A percentile compares a stretch with the other conserved stretches of the same genome.
Evolutionary conservation across 1,140 invertebrate species (phyloP).

Genomic region (Cecropterus lyciades): DNA sequence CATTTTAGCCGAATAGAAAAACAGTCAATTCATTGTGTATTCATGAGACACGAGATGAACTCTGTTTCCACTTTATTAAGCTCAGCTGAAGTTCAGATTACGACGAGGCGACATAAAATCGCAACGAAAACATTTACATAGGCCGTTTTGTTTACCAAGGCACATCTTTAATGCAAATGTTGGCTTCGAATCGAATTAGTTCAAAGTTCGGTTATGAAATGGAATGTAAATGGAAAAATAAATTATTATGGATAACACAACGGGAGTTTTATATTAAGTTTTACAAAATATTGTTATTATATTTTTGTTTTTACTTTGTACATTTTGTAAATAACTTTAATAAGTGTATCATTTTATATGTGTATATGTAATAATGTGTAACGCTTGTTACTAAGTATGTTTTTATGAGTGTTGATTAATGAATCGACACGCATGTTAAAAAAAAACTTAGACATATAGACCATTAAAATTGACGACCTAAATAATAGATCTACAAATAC

Average conservation of each 20-base stretch:
- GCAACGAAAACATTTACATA: conserved; percentile 20
- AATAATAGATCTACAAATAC: no score
- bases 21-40: conserved; percentile 28
- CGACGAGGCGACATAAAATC: conserved; percentile 19
- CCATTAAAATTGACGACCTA: no score
- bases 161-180: conserved; percentile 21
- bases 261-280: background rate
- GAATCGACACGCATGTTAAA: no score
- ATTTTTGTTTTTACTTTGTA: no score
- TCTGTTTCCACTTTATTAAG: conserved; percentile 29
- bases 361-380: no score
- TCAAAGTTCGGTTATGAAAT: background rate
- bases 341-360: no score
- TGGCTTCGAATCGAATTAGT: background rate
- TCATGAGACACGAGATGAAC: conserved; percentile 27
- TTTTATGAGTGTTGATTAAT: no score
- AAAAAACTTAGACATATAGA: no score
- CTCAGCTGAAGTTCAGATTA: conserved; percentile 26
- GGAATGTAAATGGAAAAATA: background rate
- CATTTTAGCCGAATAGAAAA: conserved; percentile 2
- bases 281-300: no score
- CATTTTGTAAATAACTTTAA: no score
- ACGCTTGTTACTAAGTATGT: no score
- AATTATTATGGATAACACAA: background rate
- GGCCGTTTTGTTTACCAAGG: conserved; percentile 14